Conservation (phyloP, 2,113 vertebrate species). For the Sinocyclocheilus grahami region DNA sequence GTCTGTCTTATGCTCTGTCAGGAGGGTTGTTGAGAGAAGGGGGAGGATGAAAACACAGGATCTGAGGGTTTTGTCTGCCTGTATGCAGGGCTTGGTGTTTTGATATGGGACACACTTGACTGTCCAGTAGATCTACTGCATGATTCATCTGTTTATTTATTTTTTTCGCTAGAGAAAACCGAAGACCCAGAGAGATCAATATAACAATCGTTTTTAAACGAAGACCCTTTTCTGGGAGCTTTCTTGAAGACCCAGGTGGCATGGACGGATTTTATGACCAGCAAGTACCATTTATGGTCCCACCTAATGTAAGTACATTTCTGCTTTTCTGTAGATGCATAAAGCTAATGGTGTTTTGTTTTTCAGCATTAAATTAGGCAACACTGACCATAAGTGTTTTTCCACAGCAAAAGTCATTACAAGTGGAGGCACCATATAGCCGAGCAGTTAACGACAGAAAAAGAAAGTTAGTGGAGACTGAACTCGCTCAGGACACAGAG, state of each 20-base stretch:
- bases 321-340: not conserved
- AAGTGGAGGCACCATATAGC: conserved; percentile 79
- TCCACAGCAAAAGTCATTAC: conserved; percentile 71
- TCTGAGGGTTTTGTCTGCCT: conserved; percentile 28
- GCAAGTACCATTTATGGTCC: conserved; percentile 93
- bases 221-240: conserved; percentile 59
- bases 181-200: conserved; percentile 41
- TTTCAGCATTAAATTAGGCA: not conserved
- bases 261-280: conserved; percentile 98
- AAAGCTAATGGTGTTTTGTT: not conserved
- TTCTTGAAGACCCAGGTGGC: conserved; percentile 66
- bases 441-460: conserved; percentile 84
- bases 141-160: not conserved
- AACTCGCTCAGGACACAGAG: conserved; percentile 95
- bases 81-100: not conserved
- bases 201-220: conserved; percentile 65
- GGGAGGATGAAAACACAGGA: conserved; percentile 15
- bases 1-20: not conserved
- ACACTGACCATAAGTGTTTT: conserved; percentile 34
- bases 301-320: conserved; percentile 83
- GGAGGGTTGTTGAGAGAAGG: conserved; percentile 36
- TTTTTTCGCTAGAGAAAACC: conserved; percentile 53
- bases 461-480: conserved; percentile 91
- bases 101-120: conserved; percentile 7
- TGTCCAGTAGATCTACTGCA: conserved; percentile 24